Base-by-base conservation (phyloP, 2,888 invertebrate species). In the Sepiola atlantica region DNA sequence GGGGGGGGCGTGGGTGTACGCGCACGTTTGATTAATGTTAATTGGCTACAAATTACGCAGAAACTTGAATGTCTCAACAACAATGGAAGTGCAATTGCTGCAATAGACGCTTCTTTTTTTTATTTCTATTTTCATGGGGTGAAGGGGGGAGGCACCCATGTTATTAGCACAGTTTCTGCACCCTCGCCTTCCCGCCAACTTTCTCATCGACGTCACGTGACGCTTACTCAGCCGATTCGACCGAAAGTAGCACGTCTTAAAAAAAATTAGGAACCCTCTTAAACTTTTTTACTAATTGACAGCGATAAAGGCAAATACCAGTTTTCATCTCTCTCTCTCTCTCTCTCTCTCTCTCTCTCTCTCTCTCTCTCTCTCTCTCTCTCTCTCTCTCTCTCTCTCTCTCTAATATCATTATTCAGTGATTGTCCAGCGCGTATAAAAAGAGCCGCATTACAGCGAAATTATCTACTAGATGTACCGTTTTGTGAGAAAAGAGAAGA, bases 361-460 rank as follows among this genome's bases (percentile, higher is more conserved):
- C 90, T 90, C 90, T 90, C 90, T 90, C 90, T 90, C 90, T 91
- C 91, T 91, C 91, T 91, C 91, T 35, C 32, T 91, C 32, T 35
- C 32, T 91, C 32, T 1, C 45, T 45, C 45, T 45, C 45, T 45
- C 45, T 45, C 45, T 45, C 8, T 77, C 4, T 4, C 61, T 8
- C 61, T 4, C 28, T 8, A 77, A 77, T 77, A 77, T 77, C 77
- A n/a, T 77, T 77, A 77, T 77, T 77, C 28, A 12, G 28, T 28
- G 28, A 77, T 77, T 77, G 4, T 77, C 28, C 77, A 77, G n/a
- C 77, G 28, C 12, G n/a, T 77, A n/a, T 32, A n/a, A 32, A 77
- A 77, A 16, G 16, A 77, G 6, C 14, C 4, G 77, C 14, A 14
- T 77, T 77, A 77, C 28, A 28, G 57, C 21, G 6, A 57, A 45